phyloP scores from a whole-genome alignment of 2,113 vertebrate genomes.

The Gallinago paraguaiae region DNA sequence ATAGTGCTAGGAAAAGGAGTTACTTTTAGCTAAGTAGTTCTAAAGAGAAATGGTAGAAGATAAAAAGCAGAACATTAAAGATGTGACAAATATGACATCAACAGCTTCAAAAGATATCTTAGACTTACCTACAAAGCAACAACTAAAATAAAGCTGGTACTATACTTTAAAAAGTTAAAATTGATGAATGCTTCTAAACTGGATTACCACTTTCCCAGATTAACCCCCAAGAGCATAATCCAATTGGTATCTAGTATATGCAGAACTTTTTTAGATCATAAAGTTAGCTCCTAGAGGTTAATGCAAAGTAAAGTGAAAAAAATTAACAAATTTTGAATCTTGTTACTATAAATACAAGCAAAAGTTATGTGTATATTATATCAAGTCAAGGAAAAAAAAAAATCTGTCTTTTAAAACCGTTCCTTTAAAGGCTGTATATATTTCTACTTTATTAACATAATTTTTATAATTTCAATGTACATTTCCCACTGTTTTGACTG shows the following conservation, averaged over 20 bases:
- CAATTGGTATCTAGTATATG: neutral
- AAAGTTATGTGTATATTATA: neutral
- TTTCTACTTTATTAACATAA: neutral
- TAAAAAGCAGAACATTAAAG: neutral
- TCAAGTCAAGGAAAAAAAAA: neutral
- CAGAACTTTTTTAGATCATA: neutral
- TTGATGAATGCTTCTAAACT: neutral
- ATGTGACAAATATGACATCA: constrained; percentile 10
- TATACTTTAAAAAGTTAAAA: neutral
- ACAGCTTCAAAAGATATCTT: neutral
- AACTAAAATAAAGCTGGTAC: neutral
- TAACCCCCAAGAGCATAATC: neutral
- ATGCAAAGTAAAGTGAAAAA: neutral
- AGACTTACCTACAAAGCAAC: neutral
- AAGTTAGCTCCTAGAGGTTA: neutral
- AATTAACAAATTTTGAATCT: neutral
- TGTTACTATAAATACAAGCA: neutral
- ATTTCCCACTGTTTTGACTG: neutral
- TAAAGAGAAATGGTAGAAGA: constrained; percentile 4
- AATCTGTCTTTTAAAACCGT: neutral
- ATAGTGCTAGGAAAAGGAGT: neutral
- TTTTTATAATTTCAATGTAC: neutral
- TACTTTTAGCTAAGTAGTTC: neutral
- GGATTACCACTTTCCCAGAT: neutral
- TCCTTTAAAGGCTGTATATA: neutral